Base-by-base conservation (phyloP, 2,797 vertebrate genomes). In the Melanotaenia pygmaea region DNA sequence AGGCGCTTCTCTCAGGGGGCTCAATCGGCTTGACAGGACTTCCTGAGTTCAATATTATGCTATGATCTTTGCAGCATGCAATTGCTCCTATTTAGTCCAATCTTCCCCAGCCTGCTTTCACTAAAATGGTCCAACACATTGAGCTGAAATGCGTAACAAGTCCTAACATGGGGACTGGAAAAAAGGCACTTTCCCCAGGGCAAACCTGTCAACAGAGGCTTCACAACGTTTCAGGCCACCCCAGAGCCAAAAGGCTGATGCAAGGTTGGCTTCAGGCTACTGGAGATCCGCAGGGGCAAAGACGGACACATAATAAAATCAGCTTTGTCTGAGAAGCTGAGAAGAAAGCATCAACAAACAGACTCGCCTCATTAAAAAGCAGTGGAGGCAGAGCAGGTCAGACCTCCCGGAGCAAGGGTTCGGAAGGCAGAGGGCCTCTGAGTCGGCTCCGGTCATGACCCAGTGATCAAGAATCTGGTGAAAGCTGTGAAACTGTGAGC, bases 221-320 rank as follows among this genome's bases (percentile, higher is more conserved):
- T 74, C 63, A n/a, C 40, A 73, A 61, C 70, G 59, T 64, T 59
- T 3, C 6, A 69, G 57, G 45, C 7, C 18, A 77, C 74, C 79
- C 67, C 32, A 67, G 61, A 71, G 82, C 58, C 45, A 81, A 70
- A 77, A 81, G 57, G 32, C 72, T 68, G 65, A 70, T 59, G 64
- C 72, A 71, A 73, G 83, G 74, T 80, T 43, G 67, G 59, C 77
- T 72, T 11, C 40, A 3, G 74, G 80, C 70, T 64, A 43, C n/a
- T 1, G n/a, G 28, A 59, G 70, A 32, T 72, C 79, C 47, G 26
- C 43, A n/a, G 64, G 81, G 67, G 8, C 35, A 4, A 66, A 47
- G 58, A 68, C 69, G 8, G 45, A 24, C 1, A 0, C 11, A 18
- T 76, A 82, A 75, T 80, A 80, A 76, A 13, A 43, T 13, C 28